Conservation (phyloP, 2,888 invertebrate species). For the Opisthograptis luteolata region DNA sequence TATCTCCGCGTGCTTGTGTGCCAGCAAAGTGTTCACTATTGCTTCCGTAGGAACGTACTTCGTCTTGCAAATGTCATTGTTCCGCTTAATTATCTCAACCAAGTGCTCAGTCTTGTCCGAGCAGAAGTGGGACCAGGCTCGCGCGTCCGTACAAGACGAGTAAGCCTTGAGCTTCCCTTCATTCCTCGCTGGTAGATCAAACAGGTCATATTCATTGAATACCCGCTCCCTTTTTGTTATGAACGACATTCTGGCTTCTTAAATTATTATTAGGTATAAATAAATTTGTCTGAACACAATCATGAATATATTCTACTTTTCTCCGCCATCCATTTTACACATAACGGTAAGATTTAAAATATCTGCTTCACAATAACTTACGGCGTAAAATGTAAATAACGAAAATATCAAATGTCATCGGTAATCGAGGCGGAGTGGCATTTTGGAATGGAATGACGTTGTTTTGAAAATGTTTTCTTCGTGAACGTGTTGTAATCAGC, state of each 20-base stretch:
- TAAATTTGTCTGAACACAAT: constrained; percentile 58
- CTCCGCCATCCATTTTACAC: constrained; percentile 70
- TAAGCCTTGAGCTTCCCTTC: constrained; percentile 84
- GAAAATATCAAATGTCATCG: constrained; percentile 74
- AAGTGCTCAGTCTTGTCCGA: constrained; percentile 84
- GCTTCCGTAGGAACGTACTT: constrained; percentile 75
- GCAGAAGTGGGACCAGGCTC: constrained; percentile 84
- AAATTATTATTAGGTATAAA: constrained; percentile 50
- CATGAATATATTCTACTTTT: constrained; percentile 58
- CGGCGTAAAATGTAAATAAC: constrained; percentile 63
- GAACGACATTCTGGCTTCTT: constrained; percentile 71
- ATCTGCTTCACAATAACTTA: constrained; percentile 54
- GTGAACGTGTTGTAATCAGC: constrained; percentile 15
- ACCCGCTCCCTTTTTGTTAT: constrained; percentile 79
- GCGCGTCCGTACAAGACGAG: constrained; percentile 81
- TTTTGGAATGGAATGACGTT: constrained; percentile 67
- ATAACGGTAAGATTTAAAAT: constrained; percentile 63
- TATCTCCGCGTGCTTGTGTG: constrained; percentile 80
- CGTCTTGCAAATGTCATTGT: constrained; percentile 65
- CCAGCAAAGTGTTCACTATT: constrained; percentile 73
- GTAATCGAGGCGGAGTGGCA: constrained; percentile 68
- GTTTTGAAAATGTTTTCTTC: constrained; percentile 46
- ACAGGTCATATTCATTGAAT: constrained; percentile 74
- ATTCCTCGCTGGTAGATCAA: constrained; percentile 72
- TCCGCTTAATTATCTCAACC: constrained; percentile 79